A percentile compares a stretch with the other conserved stretches of the same genome.
phyloP scores from a whole-genome alignment of 2,113 vertebrate genomes.

The Cygnus buccinator region DNA sequence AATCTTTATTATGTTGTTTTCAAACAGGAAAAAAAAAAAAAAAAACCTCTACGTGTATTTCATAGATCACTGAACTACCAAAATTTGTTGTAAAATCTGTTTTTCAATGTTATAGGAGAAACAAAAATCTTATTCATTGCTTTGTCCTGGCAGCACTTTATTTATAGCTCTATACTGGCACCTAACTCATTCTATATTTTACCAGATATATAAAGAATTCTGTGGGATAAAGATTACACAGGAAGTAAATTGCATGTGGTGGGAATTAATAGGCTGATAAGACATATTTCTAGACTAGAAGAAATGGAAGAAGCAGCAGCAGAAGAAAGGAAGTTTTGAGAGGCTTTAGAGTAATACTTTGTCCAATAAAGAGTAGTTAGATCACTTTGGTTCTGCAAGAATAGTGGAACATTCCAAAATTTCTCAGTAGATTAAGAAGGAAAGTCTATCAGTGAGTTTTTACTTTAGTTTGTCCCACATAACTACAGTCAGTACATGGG shows the following conservation, averaged over 20 bases:
- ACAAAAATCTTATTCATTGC: background rate
- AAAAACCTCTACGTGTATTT: background rate
- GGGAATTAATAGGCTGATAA: background rate
- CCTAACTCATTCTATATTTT: constrained; percentile 9
- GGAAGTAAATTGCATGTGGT: background rate
- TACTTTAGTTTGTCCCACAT: background rate
- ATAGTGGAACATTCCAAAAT: background rate
- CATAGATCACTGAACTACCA: constrained; percentile 5
- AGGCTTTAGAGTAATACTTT: background rate
- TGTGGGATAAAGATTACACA: background rate
- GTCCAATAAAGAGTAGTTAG: background rate
- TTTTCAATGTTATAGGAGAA: background rate
- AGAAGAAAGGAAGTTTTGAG: background rate
- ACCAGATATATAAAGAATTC: background rate
- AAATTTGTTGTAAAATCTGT: constrained; percentile 21
- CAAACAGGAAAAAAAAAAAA: background rate
- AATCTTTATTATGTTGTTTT: constrained; percentile 42
- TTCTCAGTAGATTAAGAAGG: background rate
- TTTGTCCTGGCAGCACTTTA: background rate
- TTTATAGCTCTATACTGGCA: background rate
- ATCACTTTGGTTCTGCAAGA: background rate
- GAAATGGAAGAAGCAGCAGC: background rate
- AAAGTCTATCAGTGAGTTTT: background rate
- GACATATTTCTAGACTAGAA: background rate
- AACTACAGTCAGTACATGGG: background rate